Evolutionary conservation across 2,888 invertebrate genomes (phyloP).

Genomic region (Cecidostiba fungosa): DNA sequence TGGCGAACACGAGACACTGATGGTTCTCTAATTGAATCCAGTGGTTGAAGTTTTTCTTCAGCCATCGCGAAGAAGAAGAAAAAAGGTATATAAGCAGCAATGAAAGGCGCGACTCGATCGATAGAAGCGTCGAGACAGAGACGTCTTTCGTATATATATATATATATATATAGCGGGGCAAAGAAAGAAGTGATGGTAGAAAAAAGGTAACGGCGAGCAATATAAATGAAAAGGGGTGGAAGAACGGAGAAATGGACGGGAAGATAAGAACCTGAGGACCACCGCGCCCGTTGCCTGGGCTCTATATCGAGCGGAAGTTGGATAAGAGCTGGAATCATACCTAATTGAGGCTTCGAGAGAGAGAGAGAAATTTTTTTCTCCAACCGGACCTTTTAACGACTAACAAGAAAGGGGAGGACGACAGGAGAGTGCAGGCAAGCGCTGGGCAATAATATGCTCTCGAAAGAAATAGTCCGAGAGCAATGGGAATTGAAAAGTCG

Average conservation of each 20-base stretch:
- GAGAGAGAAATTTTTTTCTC: conserved; percentile 11
- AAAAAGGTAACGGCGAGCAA: conserved; percentile 38
- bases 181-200: conserved; percentile 16
- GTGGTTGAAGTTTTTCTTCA: conserved; percentile 33
- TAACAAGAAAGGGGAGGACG: conserved; percentile 37
- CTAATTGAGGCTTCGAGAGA: conserved; percentile 61
- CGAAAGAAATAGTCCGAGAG: conserved; percentile 50
- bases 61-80: not conserved
- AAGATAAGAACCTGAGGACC: conserved; percentile 40
- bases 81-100: not conserved
- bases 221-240: conserved; percentile 42
- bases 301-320: conserved; percentile 56
- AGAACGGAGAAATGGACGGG: conserved; percentile 37
- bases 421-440: conserved; percentile 36
- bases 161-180: not conserved
- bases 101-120: not conserved
- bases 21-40: conserved; percentile 55
- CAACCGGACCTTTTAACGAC: conserved; percentile 47
- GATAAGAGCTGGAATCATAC: conserved; percentile 62
- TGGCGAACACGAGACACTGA: conserved; percentile 32
- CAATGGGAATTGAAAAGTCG: conserved; percentile 59
- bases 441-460: conserved; percentile 59
- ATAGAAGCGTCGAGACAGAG: not conserved
- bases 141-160: not conserved
- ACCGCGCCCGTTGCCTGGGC: not conserved